phyloP scores from a whole-genome alignment of 2,797 vertebrate genomes.

The Tolypeutes matacus region DNA sequence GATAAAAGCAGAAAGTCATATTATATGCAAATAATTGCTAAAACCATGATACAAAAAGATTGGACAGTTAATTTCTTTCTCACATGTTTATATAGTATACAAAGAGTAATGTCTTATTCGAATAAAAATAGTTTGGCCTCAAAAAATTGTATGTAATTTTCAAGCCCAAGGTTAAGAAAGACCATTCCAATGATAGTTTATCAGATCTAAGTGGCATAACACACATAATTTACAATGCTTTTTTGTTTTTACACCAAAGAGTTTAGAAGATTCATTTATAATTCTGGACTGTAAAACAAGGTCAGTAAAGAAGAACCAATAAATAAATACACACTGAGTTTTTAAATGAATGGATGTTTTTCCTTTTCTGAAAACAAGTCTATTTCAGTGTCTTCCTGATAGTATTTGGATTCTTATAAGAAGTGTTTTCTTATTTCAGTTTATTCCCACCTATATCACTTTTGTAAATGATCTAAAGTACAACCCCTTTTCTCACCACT shows the following conservation, averaged over 20 bases:
- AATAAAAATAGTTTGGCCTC: background rate
- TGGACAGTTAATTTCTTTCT: constrained; percentile 59
- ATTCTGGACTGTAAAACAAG: background rate
- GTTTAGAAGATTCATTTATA: background rate
- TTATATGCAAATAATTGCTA: constrained; percentile 68
- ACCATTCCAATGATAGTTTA: background rate
- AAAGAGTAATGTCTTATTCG: background rate
- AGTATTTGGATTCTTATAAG: background rate
- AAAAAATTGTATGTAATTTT: background rate
- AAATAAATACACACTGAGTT: background rate
- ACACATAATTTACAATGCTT: background rate
- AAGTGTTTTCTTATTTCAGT: background rate
- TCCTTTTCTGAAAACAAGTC: background rate
- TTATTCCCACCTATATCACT: constrained; percentile 47
- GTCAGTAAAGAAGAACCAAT: background rate
- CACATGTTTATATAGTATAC: background rate
- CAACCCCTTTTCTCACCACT: background rate
- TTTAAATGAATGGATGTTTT: background rate
- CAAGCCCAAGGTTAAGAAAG: background rate
- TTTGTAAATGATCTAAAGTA: constrained; percentile 10
- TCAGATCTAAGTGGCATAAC: background rate
- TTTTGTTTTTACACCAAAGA: background rate
- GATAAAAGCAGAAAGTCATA: constrained; percentile 69
- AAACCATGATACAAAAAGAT: constrained; percentile 51
- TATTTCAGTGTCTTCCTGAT: background rate